A percentile compares a stretch with the other conserved stretches of the same genome.
Evolutionary conservation across 2,113 vertebrate species (phyloP).

Genomic region (Delphinus delphis): DNA sequence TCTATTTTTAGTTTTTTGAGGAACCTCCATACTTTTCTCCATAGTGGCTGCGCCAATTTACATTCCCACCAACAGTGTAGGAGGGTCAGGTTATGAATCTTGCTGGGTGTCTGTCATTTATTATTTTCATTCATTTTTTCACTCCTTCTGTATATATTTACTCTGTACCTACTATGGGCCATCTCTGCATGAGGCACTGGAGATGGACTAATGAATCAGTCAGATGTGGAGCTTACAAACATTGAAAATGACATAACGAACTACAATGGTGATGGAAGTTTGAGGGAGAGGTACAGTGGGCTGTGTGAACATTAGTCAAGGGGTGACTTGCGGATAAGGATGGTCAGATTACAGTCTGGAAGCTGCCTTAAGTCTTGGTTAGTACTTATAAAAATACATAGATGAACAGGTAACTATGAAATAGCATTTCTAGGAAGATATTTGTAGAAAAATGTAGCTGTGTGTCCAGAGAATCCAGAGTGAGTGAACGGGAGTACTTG

Average conservation of each 20-base stretch:
- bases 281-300: not conserved
- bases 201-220: not conserved
- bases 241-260: not conserved
- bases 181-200: not conserved
- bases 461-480: not conserved
- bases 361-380: not conserved
- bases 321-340: not conserved
- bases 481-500: not conserved
- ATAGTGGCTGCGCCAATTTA: not conserved
- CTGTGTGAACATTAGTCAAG: not conserved
- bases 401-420: not conserved
- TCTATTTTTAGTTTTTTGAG: not conserved
- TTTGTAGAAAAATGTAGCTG: not conserved
- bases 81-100: not conserved
- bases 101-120: not conserved
- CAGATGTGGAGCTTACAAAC: not conserved
- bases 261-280: not conserved
- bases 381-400: not conserved
- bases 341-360: not conserved
- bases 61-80: not conserved
- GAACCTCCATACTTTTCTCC: not conserved
- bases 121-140: constrained; percentile 16
- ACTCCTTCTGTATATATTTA: not conserved
- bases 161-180: not conserved
- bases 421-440: not conserved